phyloP scores from a whole-genome alignment of 30 jellyfish, hydroid and myxozoan species.

The Clytia hemisphaerica region DNA sequence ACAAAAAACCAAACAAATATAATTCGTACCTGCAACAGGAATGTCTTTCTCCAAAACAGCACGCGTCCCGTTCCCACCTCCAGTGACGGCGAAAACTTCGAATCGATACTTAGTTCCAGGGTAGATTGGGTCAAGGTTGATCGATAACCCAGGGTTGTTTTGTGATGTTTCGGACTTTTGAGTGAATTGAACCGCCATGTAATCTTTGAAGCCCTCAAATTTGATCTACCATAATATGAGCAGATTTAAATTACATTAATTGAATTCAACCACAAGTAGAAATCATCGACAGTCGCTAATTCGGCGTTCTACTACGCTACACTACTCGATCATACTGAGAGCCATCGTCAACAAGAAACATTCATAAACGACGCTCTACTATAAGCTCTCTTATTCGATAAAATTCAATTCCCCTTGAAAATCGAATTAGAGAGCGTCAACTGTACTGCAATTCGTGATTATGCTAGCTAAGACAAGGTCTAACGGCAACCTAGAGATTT shows the following conservation, averaged over 20 bases:
- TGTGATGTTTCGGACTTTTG: not conserved
- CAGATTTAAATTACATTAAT: not conserved
- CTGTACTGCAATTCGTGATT: too few relatives aligned
- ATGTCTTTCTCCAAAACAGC: not conserved
- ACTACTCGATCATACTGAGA: too few relatives aligned
- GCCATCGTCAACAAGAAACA: too few relatives aligned
- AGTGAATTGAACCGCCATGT: slow-evolving; percentile 9
- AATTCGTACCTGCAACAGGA: not conserved
- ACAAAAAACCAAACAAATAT: not conserved
- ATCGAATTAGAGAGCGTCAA: too few relatives aligned
- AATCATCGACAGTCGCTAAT: too few relatives aligned
- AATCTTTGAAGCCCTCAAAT: slow-evolving; percentile 8
- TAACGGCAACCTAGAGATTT: too few relatives aligned
- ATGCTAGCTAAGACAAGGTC: too few relatives aligned
- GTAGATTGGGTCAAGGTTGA: not conserved
- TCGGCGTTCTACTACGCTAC: too few relatives aligned
- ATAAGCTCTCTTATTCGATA: too few relatives aligned
- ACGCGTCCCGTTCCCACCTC: slow-evolving; percentile 42
- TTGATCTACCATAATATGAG: slow-evolving; percentile 1
- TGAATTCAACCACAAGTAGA: slow-evolving; percentile 28
- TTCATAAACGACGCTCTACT: too few relatives aligned
- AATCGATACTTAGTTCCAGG: slow-evolving; percentile 59
- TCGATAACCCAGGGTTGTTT: not conserved
- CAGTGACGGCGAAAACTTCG: slow-evolving; percentile 50
- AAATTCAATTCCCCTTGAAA: too few relatives aligned